These are phyloP conservation scores for Gadopsis marmoratus DNA, from an alignment of 2,797 vertebrate species.

Conservation along the genomic window DNA sequence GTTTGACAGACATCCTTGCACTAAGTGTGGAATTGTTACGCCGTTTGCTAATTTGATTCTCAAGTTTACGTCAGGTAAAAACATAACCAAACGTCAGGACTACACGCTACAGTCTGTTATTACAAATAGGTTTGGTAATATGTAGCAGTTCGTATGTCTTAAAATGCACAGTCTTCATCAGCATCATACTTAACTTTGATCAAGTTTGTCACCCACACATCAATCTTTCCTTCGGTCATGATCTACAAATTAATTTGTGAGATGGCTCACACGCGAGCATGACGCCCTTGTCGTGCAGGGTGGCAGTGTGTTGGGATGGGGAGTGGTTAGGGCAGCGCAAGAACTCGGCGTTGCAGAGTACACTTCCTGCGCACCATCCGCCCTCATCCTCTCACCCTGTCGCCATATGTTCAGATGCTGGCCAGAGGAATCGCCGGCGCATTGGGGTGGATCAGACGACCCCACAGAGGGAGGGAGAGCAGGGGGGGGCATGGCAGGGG, in stretches of 20 bases:
- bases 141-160: constrained; percentile 27
- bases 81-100: constrained; percentile 6
- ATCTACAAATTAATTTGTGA: constrained; percentile 44
- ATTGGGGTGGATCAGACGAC: constrained; percentile 86
- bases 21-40: constrained; percentile 5
- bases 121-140: constrained; percentile 31
- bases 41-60: constrained; percentile 36
- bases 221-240: constrained; percentile 34
- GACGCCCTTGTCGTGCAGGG: constrained; percentile 62
- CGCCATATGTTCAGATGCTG: constrained; percentile 90
- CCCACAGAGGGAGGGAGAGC: constrained; percentile 88
- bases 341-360: constrained; percentile 76
- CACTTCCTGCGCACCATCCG: constrained; percentile 76
- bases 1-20: constrained; percentile 28
- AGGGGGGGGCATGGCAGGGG: constrained; percentile 88
- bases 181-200: constrained; percentile 48
- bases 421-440: constrained; percentile 87
- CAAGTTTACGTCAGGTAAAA: constrained; percentile 27
- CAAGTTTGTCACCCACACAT: constrained; percentile 50
- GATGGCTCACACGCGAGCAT: constrained; percentile 51
- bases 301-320: constrained; percentile 79
- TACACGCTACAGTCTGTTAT: constrained; percentile 1
- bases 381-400: constrained; percentile 88
- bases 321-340: constrained; percentile 77
- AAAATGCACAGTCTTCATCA: constrained; percentile 37